These are phyloP conservation scores for Cryptocephalus primarius DNA, from an alignment of 2,888 invertebrate species.

Conservation along the genomic window DNA sequence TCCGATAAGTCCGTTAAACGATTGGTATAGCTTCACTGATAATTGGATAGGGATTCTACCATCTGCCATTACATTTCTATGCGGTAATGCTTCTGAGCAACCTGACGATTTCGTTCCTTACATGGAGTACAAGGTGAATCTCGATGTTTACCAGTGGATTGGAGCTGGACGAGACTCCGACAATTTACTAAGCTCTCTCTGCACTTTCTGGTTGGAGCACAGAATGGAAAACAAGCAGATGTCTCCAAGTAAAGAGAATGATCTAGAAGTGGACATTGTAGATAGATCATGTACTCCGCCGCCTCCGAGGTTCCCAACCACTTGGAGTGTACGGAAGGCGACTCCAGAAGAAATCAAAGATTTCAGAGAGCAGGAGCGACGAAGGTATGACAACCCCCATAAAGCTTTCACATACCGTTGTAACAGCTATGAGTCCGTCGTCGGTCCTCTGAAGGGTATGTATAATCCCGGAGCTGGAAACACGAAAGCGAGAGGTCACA, in stretches of 20 bases:
- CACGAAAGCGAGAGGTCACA: constrained; percentile 67
- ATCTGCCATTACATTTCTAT: constrained; percentile 73
- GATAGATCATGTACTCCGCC: constrained; percentile 42
- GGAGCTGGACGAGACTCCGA: constrained; percentile 89
- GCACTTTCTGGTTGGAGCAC: constrained; percentile 68
- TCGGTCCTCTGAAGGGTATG: constrained; percentile 58
- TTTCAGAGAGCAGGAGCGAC: constrained; percentile 70
- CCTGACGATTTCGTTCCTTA: constrained; percentile 84
- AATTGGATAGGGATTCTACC: constrained; percentile 66
- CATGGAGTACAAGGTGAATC: constrained; percentile 66
- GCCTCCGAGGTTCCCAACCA: constrained; percentile 54
- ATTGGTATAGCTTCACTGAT: constrained; percentile 60
- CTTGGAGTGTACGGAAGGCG: constrained; percentile 74
- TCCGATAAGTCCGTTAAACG: constrained; percentile 70
- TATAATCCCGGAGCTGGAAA: constrained; percentile 52
- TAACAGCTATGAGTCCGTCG: constrained; percentile 76
- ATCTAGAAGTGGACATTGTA: constrained; percentile 30
- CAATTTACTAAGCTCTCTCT: constrained; percentile 59
- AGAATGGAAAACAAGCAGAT: constrained; percentile 35
- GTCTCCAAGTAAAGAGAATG: constrained; percentile 30
- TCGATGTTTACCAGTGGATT: constrained; percentile 81
- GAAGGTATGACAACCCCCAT: constrained; percentile 79
- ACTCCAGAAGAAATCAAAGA: constrained; percentile 64
- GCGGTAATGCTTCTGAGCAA: constrained; percentile 69
- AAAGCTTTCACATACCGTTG: constrained; percentile 75